These are phyloP conservation scores for Tenodera sinensis DNA, from an alignment of 2,888 invertebrate genomes.

Conservation along the genomic window DNA sequence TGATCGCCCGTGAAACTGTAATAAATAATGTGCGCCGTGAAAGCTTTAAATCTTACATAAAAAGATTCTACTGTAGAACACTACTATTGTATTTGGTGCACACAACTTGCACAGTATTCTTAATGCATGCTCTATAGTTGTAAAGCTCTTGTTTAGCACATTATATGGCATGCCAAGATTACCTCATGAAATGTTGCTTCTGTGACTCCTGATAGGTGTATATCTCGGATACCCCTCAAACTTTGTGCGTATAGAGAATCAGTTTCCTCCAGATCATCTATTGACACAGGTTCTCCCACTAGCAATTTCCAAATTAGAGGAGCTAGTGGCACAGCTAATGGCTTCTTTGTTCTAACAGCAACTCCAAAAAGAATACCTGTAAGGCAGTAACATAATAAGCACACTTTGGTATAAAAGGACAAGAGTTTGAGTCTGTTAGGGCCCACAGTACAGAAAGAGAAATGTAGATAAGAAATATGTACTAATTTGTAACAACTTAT, in stretches of 20 bases:
- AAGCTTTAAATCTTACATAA: too few species aligned
- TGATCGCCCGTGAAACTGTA: too few species aligned
- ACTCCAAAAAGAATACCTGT: conserved; percentile 59
- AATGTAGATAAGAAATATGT: too few species aligned
- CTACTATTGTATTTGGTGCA: too few species aligned
- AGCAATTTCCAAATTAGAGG: conserved; percentile 61
- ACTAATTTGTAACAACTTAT: too few species aligned
- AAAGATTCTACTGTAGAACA: too few species aligned
- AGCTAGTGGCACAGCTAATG: conserved; percentile 59
- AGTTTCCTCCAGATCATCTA: conserved; percentile 61
- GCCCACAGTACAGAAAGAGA: too few species aligned
- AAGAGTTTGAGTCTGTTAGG: too few species aligned
- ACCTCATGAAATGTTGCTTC: conserved; percentile 57
- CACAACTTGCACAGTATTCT: too few species aligned
- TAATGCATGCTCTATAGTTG: too few species aligned
- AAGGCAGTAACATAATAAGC: conserved; percentile 20
- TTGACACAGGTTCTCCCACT: conserved; percentile 54
- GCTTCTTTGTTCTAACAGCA: conserved; percentile 63
- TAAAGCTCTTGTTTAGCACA: neutral
- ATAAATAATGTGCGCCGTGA: too few species aligned
- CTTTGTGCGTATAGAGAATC: conserved; percentile 57
- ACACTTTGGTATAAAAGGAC: too few species aligned
- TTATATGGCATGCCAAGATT: neutral
- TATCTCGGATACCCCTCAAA: conserved; percentile 56
- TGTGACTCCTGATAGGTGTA: conserved; percentile 56